phyloP scores from a whole-genome alignment of 2,888 invertebrate species.

The Ochlodes sylvanus region DNA sequence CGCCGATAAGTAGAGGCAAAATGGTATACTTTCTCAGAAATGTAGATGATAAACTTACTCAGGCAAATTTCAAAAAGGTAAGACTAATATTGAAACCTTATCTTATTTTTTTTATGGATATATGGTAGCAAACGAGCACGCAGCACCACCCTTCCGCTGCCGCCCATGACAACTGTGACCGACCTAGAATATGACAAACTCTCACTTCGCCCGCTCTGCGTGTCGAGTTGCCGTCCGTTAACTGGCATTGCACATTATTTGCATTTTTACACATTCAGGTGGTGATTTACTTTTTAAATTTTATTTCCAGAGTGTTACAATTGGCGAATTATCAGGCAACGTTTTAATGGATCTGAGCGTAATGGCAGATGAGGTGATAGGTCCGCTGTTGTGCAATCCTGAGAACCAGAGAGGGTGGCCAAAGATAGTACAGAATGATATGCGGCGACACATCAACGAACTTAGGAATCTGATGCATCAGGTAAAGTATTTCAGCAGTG shows the following conservation, averaged over 20 bases:
- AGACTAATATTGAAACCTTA: not conserved
- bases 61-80: slow-evolving; percentile 80
- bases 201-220: too few species aligned
- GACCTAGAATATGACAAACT: too few species aligned
- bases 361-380: slow-evolving; percentile 89
- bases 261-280: not conserved
- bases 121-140: too few species aligned
- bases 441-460: slow-evolving; percentile 88
- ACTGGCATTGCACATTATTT: too few species aligned
- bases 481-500: slow-evolving; percentile 60
- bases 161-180: too few species aligned
- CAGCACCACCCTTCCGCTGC: too few species aligned
- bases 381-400: slow-evolving; percentile 89
- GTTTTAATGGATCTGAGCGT: slow-evolving; percentile 88
- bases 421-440: slow-evolving; percentile 88
- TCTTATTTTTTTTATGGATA: too few species aligned
- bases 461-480: slow-evolving; percentile 89
- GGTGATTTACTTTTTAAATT: not conserved
- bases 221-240: too few species aligned
- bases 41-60: slow-evolving; percentile 85
- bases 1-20: slow-evolving; percentile 86
- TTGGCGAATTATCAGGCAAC: slow-evolving; percentile 90
- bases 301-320: slow-evolving; percentile 76
- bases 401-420: slow-evolving; percentile 91
- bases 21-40: slow-evolving; percentile 91